phyloP scores from a whole-genome alignment of 2,797 vertebrate genomes.

The Phalanger gymnotis region DNA sequence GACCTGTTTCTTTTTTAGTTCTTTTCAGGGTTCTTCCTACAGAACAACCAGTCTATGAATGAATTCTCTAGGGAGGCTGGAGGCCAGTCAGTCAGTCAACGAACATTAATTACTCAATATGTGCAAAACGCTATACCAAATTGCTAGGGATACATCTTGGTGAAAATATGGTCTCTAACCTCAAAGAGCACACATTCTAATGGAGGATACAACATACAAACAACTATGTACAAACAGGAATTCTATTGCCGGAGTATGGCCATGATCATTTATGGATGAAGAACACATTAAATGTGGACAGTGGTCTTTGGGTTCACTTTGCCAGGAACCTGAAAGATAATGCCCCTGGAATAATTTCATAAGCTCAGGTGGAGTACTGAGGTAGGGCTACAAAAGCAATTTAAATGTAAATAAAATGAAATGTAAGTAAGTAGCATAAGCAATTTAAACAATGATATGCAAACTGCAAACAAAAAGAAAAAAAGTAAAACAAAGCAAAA shows the following conservation, averaged over 20 bases:
- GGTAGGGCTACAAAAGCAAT: rapidly evolving
- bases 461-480: not conserved
- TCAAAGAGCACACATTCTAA: not conserved
- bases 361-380: not conserved
- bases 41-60: not conserved
- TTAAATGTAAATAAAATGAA: rapidly evolving
- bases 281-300: rapidly evolving
- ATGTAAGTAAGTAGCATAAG: not conserved
- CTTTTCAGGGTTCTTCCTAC: not conserved
- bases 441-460: not conserved
- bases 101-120: not conserved
- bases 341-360: not conserved
- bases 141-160: not conserved
- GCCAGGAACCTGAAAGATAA: not conserved
- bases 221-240: not conserved
- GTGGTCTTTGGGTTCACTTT: not conserved
- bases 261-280: not conserved
- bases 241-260: not conserved
- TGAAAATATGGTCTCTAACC: not conserved
- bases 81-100: not conserved
- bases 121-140: not conserved
- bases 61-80: not conserved
- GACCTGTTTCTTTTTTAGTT: not conserved
- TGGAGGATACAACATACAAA: not conserved
- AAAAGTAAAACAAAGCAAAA: not conserved